Percentiles rank a stretch among this genome's conserved stretches.
Evolutionary conservation across 2,113 vertebrate genomes (phyloP).

Genomic region (Microtus montanus): DNA sequence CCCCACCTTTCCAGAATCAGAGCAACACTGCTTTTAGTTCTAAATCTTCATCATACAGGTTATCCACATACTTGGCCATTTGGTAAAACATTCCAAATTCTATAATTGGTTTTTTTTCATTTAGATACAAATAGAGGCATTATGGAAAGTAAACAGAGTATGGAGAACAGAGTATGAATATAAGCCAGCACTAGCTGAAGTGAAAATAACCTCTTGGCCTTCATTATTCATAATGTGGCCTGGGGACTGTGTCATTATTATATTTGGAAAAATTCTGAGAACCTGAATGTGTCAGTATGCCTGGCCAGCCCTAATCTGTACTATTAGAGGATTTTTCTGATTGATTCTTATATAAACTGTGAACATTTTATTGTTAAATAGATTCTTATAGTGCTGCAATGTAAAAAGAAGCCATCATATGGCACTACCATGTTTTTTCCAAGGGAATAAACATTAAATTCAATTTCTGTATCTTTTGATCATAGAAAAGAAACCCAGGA

Average conservation of each 20-base stretch:
- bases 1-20: neutral
- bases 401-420: neutral
- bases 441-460: neutral
- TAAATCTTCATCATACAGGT: neutral
- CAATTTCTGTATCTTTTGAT: conserved; percentile 10
- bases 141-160: neutral
- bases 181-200: neutral
- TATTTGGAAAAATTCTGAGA: neutral
- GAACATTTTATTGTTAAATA: neutral
- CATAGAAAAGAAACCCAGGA: conserved; percentile 27
- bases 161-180: neutral
- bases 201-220: neutral
- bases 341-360: neutral
- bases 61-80: neutral
- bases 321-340: neutral
- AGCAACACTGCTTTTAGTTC: neutral
- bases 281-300: neutral
- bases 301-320: neutral
- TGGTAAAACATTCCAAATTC: neutral
- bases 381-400: neutral
- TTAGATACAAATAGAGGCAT: neutral
- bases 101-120: neutral
- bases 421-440: neutral
- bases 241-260: neutral
- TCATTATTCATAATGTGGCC: neutral